These are phyloP conservation scores for Barbus barbus DNA, from an alignment of 2,113 vertebrate genomes.

Conservation along the genomic window DNA sequence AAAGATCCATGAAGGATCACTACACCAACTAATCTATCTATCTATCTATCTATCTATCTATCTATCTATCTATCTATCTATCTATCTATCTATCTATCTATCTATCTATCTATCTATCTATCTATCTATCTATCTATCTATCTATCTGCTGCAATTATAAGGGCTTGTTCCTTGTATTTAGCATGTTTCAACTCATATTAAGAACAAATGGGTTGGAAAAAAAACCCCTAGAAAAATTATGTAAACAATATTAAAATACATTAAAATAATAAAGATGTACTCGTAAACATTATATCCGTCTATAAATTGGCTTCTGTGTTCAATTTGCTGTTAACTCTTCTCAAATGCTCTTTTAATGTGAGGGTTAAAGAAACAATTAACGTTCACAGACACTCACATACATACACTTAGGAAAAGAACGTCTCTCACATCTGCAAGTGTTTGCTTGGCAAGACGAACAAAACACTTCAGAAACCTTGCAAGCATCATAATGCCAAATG, in stretches of 20 bases:
- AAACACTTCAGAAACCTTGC: constrained; percentile 18
- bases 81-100: too few relatives aligned
- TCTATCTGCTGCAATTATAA: too few relatives aligned
- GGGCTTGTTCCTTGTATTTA: too few relatives aligned
- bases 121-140: neutral
- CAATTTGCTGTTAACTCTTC: neutral
- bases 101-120: neutral
- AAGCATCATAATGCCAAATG: neutral
- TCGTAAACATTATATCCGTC: neutral
- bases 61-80: too few relatives aligned
- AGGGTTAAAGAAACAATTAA: constrained; percentile 8
- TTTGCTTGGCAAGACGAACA: constrained; percentile 31
- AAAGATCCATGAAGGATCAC: too few relatives aligned
- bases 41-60: too few relatives aligned
- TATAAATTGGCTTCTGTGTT: neutral
- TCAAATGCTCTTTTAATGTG: neutral
- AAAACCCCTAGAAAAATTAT: too few relatives aligned
- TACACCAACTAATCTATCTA: too few relatives aligned
- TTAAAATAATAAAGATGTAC: too few relatives aligned
- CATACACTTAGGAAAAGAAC: neutral
- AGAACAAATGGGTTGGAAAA: too few relatives aligned
- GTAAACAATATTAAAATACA: neutral
- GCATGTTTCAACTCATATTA: too few relatives aligned
- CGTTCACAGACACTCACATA: neutral
- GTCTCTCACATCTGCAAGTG: constrained; percentile 22